Base-by-base conservation (phyloP, 1,140 invertebrate species). In the Araneus ventricosus region DNA sequence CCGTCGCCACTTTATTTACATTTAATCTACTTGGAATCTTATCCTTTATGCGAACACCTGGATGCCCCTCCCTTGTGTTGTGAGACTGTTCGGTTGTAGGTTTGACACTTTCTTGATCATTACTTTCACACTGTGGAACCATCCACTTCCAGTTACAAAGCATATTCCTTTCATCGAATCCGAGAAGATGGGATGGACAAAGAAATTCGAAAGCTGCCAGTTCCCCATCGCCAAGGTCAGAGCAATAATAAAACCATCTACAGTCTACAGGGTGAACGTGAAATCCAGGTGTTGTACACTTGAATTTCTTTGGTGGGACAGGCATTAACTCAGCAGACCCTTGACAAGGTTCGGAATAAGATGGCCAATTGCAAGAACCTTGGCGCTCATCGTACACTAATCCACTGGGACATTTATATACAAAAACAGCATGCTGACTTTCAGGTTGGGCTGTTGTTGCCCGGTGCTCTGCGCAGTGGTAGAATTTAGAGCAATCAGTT, bases 211-310 rank as follows among this genome's bases (percentile, higher is more conserved):
- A 98, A 0, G 97, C 97, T 14, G 97, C 97, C 90, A 97, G 95
- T 8, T 96, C 95, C 7, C 95, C 95, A n/a, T 96, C 96, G 93
- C 96, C 96, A 94, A 97, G 96, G 94, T 98, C 96, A 95, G 98
- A 97, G 95, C 98, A 98, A 30, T 97, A 97, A 95, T 97, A 98
- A 96, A 98, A 98, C 97, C 97, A 98, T 88, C 97, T 96, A 94
- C 97, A 98, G 95, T 98, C 98, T 95, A 97, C 97, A 0, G 97
- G 97, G 95, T 98, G 97, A 1, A 97, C 97, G 95, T 97, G 98
- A 94, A 97, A 97, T 88, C 97, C 97, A 96, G 95, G 94, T 94
- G 95, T 94, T 2, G 94, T 94, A 93, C 95, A 95, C 22, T 94
- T 39, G 90, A 95, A 95, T 95, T 96, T 97, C 96, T 95, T 96